Percentiles rank a stretch among this genome's conserved stretches.
Conservation (phyloP, 2,113 vertebrate genomes). For the Otocyon megalotis region DNA sequence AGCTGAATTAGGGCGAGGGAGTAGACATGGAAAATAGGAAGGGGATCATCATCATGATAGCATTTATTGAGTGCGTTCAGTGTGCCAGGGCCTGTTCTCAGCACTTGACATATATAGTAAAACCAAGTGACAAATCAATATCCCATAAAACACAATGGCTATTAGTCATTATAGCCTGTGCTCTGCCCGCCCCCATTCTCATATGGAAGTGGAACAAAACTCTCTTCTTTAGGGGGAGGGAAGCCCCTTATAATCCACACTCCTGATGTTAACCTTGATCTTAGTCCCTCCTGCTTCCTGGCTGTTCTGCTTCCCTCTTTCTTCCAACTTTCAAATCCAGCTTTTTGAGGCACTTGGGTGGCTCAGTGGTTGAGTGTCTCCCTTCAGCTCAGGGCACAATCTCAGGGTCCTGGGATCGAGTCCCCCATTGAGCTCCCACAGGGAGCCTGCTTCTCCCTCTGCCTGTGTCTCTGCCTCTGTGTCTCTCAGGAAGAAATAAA, state of each 20-base stretch:
- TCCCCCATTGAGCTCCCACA: too few species aligned
- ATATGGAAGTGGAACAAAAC: background rate
- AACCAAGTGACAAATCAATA: constrained; percentile 70
- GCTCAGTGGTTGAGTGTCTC: too few species aligned
- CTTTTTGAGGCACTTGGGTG: background rate
- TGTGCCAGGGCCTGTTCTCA: background rate
- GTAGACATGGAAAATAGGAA: background rate
- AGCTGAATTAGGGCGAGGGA: background rate
- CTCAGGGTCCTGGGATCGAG: too few species aligned
- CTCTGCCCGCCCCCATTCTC: background rate
- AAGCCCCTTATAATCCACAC: background rate
- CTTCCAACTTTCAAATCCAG: background rate
- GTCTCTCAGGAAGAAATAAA: too few species aligned
- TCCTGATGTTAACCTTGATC: background rate
- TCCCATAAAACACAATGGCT: constrained; percentile 51
- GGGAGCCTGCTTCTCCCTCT: too few species aligned
- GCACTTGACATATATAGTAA: constrained; percentile 64
- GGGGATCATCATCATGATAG: background rate
- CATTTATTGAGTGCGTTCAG: constrained; percentile 37
- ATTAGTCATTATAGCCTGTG: background rate
- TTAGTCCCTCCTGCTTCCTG: background rate
- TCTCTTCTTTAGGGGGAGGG: background rate
- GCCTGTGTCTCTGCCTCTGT: too few species aligned
- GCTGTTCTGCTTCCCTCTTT: background rate
- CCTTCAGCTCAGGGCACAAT: too few species aligned